Base-by-base conservation (phyloP, 1,140 invertebrate genomes). In the Atta cephalotes region DNA sequence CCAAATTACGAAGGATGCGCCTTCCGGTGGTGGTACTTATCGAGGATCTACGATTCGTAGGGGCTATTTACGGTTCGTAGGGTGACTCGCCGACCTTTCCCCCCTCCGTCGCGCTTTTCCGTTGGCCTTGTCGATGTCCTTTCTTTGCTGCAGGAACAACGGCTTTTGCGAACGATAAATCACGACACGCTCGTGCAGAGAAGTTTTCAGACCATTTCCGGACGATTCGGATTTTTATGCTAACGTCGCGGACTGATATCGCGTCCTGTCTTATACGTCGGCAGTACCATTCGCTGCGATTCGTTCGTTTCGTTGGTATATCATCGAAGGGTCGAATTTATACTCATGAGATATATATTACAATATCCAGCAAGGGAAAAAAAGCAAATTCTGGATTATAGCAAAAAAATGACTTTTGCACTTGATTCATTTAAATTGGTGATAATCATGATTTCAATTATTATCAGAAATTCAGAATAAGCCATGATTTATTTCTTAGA, bases 41-140 rank as follows among this genome's bases (percentile, higher is more conserved):
- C 94, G 90, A 68, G 85, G 78, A 94, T 94, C 93, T 93, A 92
- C 88, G 90, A 92, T 91, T 91, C 91, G 92, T 79, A 93, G 94
- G 87, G 92, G 86, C 93, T 94, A 94, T 95, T 95, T 94, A 94
- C 92, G 92, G 91, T 92, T 82, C 86, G 82, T 89, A 88, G 90
- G 88, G 77, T 72, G 81, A 72, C 18, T 78, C 88, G 76, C 78
- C 89, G 85, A 92, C 86, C 91, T 89, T 78, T 86, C 82, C 88
- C 86, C 81, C 89, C 86, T 62, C 80, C 84, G 76, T 88, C 71
- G 88, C 62, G 85, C 78, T 89, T 85, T 88, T 90, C 49, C 39
- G 51, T 85, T 74, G 81, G 31, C 77, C 85, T 53, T 56, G 35
- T 65, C 45, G 25, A 62, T 66, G 63, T 53, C 56, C 81, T 82